A percentile compares a stretch with the other conserved stretches of the same genome.
phyloP scores from a whole-genome alignment of 2,113 vertebrate genomes.

The Corvus moneduloides region DNA sequence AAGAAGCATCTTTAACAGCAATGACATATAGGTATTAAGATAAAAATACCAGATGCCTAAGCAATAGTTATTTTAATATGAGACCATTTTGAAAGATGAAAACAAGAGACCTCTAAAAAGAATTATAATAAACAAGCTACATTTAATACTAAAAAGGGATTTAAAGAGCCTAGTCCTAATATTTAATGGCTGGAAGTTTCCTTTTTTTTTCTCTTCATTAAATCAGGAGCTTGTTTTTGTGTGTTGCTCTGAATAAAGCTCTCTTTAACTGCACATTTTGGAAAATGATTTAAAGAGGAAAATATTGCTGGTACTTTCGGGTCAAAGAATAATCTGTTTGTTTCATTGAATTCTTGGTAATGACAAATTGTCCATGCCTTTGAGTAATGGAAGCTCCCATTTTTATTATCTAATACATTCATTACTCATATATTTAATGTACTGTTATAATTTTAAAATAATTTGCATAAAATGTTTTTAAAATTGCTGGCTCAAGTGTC shows the following conservation, averaged over 20 bases:
- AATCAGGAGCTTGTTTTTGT: constrained; percentile 36
- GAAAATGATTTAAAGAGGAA: constrained; percentile 72
- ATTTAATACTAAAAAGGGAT: constrained; percentile 26
- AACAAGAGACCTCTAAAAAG: not conserved
- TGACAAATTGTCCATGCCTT: constrained; percentile 73
- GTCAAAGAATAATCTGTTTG: constrained; percentile 77
- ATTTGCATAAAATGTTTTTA: constrained; percentile 68
- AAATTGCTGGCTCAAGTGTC: constrained; percentile 68
- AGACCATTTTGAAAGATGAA: constrained; percentile 23
- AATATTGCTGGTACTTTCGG: constrained; percentile 67
- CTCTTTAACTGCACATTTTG: constrained; percentile 45
- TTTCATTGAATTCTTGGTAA: constrained; percentile 72
- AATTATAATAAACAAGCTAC: constrained; percentile 10
- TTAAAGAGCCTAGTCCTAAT: constrained; percentile 38
- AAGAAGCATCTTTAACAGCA: not conserved
- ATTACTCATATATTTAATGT: constrained; percentile 79
- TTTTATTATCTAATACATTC: constrained; percentile 72
- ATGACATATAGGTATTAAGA: not conserved
- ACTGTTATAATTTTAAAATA: constrained; percentile 74
- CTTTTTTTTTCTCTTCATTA: constrained; percentile 22
- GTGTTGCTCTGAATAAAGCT: constrained; percentile 38
- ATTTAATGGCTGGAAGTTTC: constrained; percentile 1
- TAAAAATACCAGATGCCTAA: constrained; percentile 16
- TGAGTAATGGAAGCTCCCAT: constrained; percentile 73
- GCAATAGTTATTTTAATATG: not conserved